A percentile compares a stretch with the other conserved stretches of the same genome.
Evolutionary conservation across 2,797 vertebrate genomes (phyloP).

Genomic region (Vultur gryphus): DNA sequence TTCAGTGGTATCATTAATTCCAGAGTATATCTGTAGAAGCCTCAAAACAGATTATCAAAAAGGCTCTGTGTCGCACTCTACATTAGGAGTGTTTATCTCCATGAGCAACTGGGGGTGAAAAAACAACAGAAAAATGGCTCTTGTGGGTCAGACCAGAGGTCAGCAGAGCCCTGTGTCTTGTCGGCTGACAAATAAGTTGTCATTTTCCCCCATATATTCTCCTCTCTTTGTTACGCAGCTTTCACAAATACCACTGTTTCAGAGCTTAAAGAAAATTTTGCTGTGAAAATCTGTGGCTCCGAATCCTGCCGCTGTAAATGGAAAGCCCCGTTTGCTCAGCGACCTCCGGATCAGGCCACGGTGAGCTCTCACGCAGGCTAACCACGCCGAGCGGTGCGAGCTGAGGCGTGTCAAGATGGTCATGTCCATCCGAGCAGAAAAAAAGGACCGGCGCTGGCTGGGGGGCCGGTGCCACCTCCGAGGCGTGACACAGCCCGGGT

Average conservation of each 20-base stretch:
- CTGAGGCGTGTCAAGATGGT: accelerated
- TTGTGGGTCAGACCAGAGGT: not conserved
- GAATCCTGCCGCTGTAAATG: not conserved
- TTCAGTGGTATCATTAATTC: not conserved
- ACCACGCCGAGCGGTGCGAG: accelerated
- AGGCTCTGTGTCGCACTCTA: not conserved
- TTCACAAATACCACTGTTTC: not conserved
- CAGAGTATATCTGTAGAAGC: not conserved
- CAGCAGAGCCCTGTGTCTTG: not conserved
- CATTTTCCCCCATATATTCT: not conserved
- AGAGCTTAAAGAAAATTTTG: not conserved
- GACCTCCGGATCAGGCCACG: accelerated
- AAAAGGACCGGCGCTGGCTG: too few species aligned
- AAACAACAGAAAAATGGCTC: not conserved
- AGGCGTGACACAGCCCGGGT: not conserved
- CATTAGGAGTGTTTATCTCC: not conserved
- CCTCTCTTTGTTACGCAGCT: not conserved
- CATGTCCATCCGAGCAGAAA: not conserved
- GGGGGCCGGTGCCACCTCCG: not conserved
- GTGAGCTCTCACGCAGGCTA: not conserved
- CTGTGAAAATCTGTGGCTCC: not conserved
- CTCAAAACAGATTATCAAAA: not conserved
- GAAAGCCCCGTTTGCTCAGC: not conserved
- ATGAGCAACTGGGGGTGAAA: not conserved
- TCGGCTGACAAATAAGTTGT: not conserved